Evolutionary conservation across 2,888 invertebrate species (phyloP).

Genomic region (Tinea semifulvella): DNA sequence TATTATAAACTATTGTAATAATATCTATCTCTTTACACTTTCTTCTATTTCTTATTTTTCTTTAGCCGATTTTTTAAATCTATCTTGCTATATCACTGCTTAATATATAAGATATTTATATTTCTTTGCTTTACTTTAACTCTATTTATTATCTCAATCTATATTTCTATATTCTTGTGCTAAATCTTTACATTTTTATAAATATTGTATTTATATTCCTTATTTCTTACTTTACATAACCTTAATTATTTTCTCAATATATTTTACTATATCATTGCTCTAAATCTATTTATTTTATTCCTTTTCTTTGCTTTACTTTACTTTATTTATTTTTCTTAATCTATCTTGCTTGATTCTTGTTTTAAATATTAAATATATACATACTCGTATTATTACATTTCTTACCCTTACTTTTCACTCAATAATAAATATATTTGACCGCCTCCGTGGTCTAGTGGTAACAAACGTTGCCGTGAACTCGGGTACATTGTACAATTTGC

Average conservation of each 20-base stretch:
- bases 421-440: no score
- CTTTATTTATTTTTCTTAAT: no score
- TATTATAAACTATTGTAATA: neutral
- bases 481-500: no score
- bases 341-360: no score
- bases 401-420: neutral
- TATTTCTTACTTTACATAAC: neutral
- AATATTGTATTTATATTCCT: neutral
- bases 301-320: no score
- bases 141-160: neutral
- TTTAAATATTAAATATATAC: no score
- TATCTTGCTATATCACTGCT: neutral
- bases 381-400: neutral
- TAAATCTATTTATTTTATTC: no score
- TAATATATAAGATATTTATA: neutral
- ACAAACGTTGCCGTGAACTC: neutral
- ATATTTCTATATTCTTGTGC: neutral
- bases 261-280: no score
- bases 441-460: no score
- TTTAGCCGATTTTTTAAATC: neutral
- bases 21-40: neutral
- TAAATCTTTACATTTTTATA: neutral
- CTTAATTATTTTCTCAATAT: no score
- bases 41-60: neutral
- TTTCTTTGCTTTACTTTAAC: neutral